Evolutionary conservation across 2,797 vertebrate genomes (phyloP), one percentile per base, ranked within the genome.

Genomic region (Onychomys arenicola): DNA sequence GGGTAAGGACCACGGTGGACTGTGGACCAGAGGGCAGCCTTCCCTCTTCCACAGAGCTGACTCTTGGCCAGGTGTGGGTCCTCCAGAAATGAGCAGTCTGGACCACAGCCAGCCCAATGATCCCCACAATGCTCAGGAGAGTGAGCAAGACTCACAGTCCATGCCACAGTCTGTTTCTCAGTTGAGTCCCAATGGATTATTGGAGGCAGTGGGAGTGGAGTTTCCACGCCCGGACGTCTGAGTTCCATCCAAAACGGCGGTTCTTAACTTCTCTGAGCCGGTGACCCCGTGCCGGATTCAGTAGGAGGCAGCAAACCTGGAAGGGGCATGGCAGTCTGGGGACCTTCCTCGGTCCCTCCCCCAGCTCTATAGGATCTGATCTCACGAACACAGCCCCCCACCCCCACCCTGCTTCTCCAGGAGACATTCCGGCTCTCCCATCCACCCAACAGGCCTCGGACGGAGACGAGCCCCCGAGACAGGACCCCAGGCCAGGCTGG

Each of bases 401-500:
- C 2, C 10, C n/a, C n/a, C n/a, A n/a, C n/a, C n/a, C n/a, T n/a
- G 80, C n/a, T 19, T 25, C 89, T 49, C 78, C 2, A 11, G 65
- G 27, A 37, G 59, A 32, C 76, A 0, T 40, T 21, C 59, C 32
- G 52, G 81, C 43, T 37, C 43, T 0, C 0, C 19, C 49, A 14
- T 43, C 46, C 75, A 6, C 37, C 59, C 75, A 2, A 94, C 84
- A 14, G 6, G 5, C 67, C n/a, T 61, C 7, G 13, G 69, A 63
- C 82, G 6, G 67, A 76, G 84, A 49, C 6, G 77, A 75, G 90
- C n/a, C 86, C 91, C 78, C 71, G 27, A 21, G 25, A 84, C 93
- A 49, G 89, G 86, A 81, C 97, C 96, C 96, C 43, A 1, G 87
- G 63, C 84, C 29, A 63, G 76, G 65, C 75, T 21, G 76, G 96